Evolutionary conservation across 2,797 vertebrate genomes (phyloP).

Genomic region (Lutjanus campechanus): DNA sequence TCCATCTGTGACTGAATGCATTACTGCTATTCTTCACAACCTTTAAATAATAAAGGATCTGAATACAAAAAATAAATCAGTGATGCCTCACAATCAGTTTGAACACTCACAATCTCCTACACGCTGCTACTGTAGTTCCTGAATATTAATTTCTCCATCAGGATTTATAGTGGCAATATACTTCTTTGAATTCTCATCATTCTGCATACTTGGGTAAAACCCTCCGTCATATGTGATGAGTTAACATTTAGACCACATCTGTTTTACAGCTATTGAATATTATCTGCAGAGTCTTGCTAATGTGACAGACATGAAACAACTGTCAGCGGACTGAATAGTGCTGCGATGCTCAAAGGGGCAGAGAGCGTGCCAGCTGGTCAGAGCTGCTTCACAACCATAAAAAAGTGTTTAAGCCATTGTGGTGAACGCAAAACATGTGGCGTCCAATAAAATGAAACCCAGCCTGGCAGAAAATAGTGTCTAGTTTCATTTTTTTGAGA

Average conservation of each 20-base stretch:
- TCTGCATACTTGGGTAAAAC: constrained; percentile 33
- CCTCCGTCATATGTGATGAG: constrained; percentile 34
- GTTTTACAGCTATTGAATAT: constrained; percentile 55
- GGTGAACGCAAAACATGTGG: constrained; percentile 48
- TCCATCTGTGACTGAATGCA: background rate
- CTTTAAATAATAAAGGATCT: background rate
- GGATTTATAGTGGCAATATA: constrained; percentile 15
- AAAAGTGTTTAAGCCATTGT: constrained; percentile 26
- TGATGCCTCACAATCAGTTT: background rate
- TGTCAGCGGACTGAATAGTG: constrained; percentile 37
- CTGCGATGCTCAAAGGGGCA: constrained; percentile 32
- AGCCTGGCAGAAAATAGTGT: constrained; percentile 16
- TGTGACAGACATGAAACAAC: constrained; percentile 58
- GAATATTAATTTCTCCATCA: constrained; percentile 25
- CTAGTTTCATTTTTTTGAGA: constrained; percentile 6
- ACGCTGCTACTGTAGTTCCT: background rate
- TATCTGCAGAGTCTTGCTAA: constrained; percentile 46
- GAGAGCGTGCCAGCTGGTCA: constrained; percentile 55
- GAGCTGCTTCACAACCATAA: constrained; percentile 31
- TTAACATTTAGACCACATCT: constrained; percentile 53
- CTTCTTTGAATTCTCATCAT: constrained; percentile 7
- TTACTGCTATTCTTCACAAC: background rate
- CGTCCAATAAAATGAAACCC: constrained; percentile 16
- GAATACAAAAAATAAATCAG: background rate
- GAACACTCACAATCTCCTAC: background rate